Conservation (phyloP, 2,113 vertebrate genomes). For the Engraulis encrasicolus region DNA sequence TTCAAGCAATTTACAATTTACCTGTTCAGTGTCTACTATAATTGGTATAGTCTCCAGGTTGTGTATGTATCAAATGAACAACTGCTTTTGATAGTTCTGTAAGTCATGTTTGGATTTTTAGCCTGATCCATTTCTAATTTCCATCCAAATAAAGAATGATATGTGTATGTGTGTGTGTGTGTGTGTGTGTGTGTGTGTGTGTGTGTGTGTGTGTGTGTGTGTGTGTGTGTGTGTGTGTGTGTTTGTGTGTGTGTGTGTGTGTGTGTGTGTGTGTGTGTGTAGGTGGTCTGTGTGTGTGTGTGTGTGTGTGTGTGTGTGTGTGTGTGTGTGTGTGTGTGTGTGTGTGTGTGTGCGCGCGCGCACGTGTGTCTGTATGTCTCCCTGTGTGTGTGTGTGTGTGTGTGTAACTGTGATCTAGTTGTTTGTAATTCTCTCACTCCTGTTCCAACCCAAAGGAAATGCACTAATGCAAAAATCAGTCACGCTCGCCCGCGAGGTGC, state of each 20-base stretch:
- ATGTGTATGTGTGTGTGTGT: not conserved
- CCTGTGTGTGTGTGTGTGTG: not conserved
- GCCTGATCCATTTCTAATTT: too few species aligned
- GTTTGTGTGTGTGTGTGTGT: not conserved
- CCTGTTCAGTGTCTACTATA: too few species aligned
- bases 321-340: not conserved
- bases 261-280: not conserved
- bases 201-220: not conserved
- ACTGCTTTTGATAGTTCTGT: too few species aligned
- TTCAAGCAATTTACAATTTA: too few species aligned
- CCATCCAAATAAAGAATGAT: too few species aligned
- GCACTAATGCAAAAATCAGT: slow-evolving; percentile 4
- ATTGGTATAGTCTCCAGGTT: too few species aligned
- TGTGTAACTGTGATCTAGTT: not conserved
- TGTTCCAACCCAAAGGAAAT: slow-evolving; percentile 13
- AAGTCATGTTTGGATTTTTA: too few species aligned
- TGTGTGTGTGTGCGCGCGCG: not conserved
- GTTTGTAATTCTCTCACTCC: slow-evolving; percentile 1
- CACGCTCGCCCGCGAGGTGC: not conserved
- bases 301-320: not conserved
- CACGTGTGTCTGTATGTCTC: not conserved
- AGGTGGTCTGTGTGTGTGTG: too few species aligned
- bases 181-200: not conserved
- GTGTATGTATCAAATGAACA: too few species aligned
- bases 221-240: not conserved